phyloP scores from a whole-genome alignment of 2,797 vertebrate species.

The Sebastes steindachneri region DNA sequence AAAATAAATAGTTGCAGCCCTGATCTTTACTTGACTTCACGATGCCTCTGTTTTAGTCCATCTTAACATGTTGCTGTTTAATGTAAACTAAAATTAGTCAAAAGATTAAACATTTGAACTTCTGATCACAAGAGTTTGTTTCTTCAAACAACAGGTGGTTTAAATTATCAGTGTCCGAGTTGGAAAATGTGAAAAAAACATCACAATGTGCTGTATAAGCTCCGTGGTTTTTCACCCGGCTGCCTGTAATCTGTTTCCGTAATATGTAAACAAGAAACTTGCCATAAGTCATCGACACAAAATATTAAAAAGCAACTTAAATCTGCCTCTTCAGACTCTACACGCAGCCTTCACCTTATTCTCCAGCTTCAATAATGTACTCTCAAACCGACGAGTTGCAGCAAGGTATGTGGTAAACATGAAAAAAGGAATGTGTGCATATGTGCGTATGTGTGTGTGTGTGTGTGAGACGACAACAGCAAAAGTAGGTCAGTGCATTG shows the following conservation, averaged over 20 bases:
- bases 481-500: constrained; percentile 83
- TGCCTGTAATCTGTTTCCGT: background rate
- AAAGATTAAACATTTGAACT: background rate
- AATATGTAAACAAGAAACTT: background rate
- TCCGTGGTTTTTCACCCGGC: background rate
- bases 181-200: background rate
- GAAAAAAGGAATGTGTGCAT: constrained; percentile 33
- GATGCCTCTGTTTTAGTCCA: background rate
- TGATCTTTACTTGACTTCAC: background rate
- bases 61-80: background rate
- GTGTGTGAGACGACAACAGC: constrained; percentile 54
- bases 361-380: constrained; percentile 40
- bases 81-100: background rate
- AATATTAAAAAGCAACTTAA: background rate
- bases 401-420: constrained; percentile 67
- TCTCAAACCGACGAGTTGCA: constrained; percentile 44
- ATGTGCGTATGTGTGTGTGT: constrained; percentile 24
- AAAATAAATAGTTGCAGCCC: background rate
- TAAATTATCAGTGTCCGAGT: background rate
- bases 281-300: background rate
- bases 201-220: background rate
- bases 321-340: background rate
- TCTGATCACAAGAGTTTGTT: background rate
- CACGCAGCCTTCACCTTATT: background rate
- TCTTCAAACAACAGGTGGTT: constrained; percentile 10